Evolutionary conservation across 2,797 vertebrate genomes (phyloP).

Genomic region (Poeciliopsis paucimaculata): DNA sequence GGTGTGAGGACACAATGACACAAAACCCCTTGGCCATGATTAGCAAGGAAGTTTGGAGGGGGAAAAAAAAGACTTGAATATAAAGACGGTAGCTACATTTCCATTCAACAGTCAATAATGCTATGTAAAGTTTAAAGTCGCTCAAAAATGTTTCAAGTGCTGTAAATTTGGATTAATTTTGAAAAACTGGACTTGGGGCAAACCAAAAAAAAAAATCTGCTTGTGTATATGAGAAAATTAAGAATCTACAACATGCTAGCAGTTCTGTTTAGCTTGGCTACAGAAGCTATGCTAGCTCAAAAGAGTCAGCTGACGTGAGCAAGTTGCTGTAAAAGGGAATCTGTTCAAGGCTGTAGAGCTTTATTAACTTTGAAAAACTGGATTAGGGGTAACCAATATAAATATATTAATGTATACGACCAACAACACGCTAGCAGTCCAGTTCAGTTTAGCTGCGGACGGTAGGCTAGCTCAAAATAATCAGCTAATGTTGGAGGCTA

Average conservation of each 20-base stretch:
- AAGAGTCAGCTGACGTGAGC: neutral
- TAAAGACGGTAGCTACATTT: constrained; percentile 36
- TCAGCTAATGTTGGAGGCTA: neutral
- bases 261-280: neutral
- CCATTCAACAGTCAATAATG: constrained; percentile 36
- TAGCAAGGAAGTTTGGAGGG: constrained; percentile 54
- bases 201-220: neutral
- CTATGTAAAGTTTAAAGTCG: constrained; percentile 7
- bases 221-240: neutral
- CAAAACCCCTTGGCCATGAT: constrained; percentile 42
- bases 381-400: too few species aligned
- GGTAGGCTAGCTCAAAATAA: neutral
- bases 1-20: constrained; percentile 49
- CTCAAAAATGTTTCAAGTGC: neutral
- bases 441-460: too few species aligned
- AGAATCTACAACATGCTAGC: neutral
- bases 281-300: neutral
- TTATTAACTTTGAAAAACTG: too few species aligned
- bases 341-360: too few species aligned
- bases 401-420: too few species aligned
- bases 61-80: constrained; percentile 1
- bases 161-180: neutral
- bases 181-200: neutral
- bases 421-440: too few species aligned
- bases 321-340: too few species aligned